Base-by-base conservation (phyloP, 1,140 invertebrate species). In the Cydia fagiglandana region DNA sequence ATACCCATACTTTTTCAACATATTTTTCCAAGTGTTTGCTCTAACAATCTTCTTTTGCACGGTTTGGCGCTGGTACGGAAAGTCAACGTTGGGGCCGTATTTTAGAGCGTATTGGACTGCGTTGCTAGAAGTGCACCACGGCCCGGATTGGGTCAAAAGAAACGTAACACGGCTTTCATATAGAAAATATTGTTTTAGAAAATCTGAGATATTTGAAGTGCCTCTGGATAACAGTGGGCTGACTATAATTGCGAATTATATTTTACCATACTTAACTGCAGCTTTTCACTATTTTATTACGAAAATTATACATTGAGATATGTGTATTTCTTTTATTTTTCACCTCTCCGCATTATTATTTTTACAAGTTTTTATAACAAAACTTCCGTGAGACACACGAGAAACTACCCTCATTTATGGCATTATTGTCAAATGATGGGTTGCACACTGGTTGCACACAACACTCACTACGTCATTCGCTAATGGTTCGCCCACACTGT, bases 1-100 rank as follows among this genome's bases (percentile, higher is more conserved):
- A 28, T 92, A 90, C 50, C 90, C 90, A 0, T 92, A 92, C 56
- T 92, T 87, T 70, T 92, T 92, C 64, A 90, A 92, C 66, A 85
- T 92, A 75, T 91, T 90, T 64, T 87, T 84, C 68, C 90, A 92
- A 86, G 86, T 92, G 2, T 79, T 91, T 28, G 73, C 87, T 5
- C 24, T 90, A 38, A 87, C 88, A 5, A 0, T 77, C n/a, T 75
- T 87, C 17, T 90, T 92, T 73, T 17, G 78, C 34, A 10, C 85
- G 0, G 4, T 92, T 5, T 92, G 90, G 90, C 73, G 83, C 6
- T 84, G 78, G 66, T 86, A 90, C 24, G 89, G 88, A 28, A 83
- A 78, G 64, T 83, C 80, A 34, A 45, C 88, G 0, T 7, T 91
- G 34, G 82, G 86, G 73, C 88, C 88, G n/a, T 90, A 87, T 75